A percentile compares a stretch with the other conserved stretches of the same genome.
These are phyloP conservation scores for Triops cancriformis DNA, from an alignment of 1,140 invertebrate genomes.

Conservation along the genomic window DNA sequence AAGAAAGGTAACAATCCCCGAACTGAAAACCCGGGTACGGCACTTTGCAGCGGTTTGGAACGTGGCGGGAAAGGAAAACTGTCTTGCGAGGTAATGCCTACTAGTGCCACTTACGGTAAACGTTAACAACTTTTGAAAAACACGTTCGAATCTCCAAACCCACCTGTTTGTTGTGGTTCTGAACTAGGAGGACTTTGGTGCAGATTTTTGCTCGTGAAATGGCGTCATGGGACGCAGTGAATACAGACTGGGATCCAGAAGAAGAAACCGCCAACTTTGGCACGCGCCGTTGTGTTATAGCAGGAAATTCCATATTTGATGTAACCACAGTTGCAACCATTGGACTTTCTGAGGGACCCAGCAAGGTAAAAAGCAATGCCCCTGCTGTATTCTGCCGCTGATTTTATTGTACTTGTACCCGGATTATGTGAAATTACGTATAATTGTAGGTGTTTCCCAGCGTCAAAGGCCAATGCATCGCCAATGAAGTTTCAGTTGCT, in stretches of 20 bases:
- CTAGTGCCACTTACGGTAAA: too few species aligned
- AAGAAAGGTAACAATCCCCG: too few species aligned
- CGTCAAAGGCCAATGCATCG: conserved; percentile 8
- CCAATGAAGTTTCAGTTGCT: conserved; percentile 14
- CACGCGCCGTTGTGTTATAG: conserved; percentile 25
- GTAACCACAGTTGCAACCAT: conserved; percentile 23
- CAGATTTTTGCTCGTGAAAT: background rate
- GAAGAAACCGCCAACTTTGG: conserved; percentile 27
- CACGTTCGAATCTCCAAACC: too few species aligned
- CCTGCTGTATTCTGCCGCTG: too few species aligned
- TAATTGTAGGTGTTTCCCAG: background rate
- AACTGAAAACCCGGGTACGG: too few species aligned
- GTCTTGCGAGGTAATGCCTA: too few species aligned
- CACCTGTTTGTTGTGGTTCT: too few species aligned
- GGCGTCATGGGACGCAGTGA: conserved; percentile 21
- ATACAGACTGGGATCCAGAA: conserved; percentile 27
- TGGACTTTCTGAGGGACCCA: conserved; percentile 2
- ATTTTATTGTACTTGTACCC: background rate
- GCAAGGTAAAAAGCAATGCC: too few species aligned
- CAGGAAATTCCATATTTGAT: conserved; percentile 22
- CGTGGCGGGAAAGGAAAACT: too few species aligned
- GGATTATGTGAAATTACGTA: background rate
- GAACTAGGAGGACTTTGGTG: background rate
- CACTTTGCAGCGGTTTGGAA: too few species aligned
- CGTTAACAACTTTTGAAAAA: too few species aligned